phyloP scores from a whole-genome alignment of 2,888 invertebrate species.

The Tolmerus cingulatus region DNA sequence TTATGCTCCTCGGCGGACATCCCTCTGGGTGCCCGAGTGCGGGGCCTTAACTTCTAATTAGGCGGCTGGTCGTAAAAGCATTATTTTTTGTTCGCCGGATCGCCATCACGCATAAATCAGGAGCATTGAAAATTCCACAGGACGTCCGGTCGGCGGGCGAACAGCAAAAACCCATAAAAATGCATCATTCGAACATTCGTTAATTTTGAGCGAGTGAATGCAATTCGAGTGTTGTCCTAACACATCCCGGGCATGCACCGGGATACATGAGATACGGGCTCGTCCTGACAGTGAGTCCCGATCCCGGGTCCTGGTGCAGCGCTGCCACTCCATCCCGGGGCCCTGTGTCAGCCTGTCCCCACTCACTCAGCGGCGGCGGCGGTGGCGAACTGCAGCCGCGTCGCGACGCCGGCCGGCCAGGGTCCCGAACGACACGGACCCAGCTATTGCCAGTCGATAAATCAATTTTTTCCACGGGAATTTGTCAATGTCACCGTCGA shows the following conservation, averaged over 20 bases:
- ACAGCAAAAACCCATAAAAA: conserved; percentile 64
- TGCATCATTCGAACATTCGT: conserved; percentile 56
- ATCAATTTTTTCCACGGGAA: conserved; percentile 48
- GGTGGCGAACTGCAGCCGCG: background rate
- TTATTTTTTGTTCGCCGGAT: background rate
- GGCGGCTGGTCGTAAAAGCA: conserved; percentile 30
- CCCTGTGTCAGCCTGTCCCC: conserved; percentile 19
- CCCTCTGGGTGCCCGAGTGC: background rate
- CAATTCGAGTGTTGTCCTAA: conserved; percentile 42
- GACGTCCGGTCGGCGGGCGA: conserved; percentile 53
- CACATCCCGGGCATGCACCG: conserved; percentile 28
- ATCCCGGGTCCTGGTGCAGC: background rate
- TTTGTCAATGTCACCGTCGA: conserved; percentile 49
- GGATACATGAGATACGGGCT: conserved; percentile 11
- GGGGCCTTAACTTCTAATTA: conserved; percentile 38
- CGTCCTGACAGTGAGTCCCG: conserved; percentile 18
- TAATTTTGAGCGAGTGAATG: conserved; percentile 49
- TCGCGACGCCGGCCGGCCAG: background rate
- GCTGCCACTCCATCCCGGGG: conserved; percentile 10
- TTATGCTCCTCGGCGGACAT: background rate
- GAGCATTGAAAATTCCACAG: conserved; percentile 46
- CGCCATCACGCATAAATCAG: conserved; percentile 45
- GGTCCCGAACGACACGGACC: background rate
- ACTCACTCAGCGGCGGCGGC: background rate
- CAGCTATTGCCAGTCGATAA: conserved; percentile 48